Evolutionary conservation across 2,888 invertebrate species (phyloP).

Genomic region (Hermaeophaga mercurialis): DNA sequence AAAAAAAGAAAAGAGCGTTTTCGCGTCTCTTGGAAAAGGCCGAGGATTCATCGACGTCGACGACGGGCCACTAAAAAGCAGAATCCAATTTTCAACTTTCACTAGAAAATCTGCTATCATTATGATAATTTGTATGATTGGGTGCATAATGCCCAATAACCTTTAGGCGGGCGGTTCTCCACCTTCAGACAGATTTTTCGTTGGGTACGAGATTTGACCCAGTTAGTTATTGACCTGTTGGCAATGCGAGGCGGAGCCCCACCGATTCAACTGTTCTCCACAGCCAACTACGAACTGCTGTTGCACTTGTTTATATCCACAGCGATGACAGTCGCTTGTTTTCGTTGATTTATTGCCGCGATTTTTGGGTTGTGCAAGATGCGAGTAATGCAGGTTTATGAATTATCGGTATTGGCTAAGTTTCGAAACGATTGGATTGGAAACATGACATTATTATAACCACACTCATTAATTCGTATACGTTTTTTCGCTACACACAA

Average conservation of each 20-base stretch:
- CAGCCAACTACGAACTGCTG: conserved; percentile 29
- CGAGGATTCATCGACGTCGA: not conserved
- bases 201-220: conserved; percentile 51
- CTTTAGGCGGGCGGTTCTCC: conserved; percentile 51
- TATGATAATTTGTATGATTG: conserved; percentile 51
- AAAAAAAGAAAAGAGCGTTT: too few relatives aligned
- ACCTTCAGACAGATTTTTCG: conserved; percentile 50
- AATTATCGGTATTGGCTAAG: too few relatives aligned
- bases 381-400: not conserved
- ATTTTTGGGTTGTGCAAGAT: conserved; percentile 10
- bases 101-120: conserved; percentile 12
- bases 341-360: conserved; percentile 24
- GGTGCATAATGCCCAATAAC: conserved; percentile 53
- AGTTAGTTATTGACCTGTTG: conserved; percentile 55
- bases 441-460: too few relatives aligned
- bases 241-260: conserved; percentile 50
- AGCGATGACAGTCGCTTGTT: conserved; percentile 26
- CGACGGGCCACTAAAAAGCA: not conserved
- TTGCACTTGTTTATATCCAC: conserved; percentile 29
- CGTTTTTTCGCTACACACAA: too few relatives aligned
- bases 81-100: not conserved
- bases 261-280: conserved; percentile 20
- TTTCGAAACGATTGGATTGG: too few relatives aligned
- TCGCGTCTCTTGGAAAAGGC: not conserved
- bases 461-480: too few relatives aligned